Percentiles rank a stretch among this genome's conserved stretches.
These are phyloP conservation scores for Momotus momota DNA, from an alignment of 2,797 vertebrate genomes.

Conservation along the genomic window DNA sequence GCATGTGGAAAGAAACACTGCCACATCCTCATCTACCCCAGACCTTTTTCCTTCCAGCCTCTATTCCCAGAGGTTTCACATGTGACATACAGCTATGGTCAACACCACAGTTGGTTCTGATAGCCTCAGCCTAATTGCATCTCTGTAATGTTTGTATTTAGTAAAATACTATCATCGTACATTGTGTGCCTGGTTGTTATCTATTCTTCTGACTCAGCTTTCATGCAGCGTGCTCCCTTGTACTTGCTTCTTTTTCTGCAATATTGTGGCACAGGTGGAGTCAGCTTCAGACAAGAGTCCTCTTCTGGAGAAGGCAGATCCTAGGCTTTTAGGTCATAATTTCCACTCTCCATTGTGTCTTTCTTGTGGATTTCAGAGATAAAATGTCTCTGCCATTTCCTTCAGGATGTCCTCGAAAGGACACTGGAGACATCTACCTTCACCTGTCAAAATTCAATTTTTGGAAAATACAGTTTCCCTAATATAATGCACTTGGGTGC, in stretches of 20 bases:
- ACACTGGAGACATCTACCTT: neutral
- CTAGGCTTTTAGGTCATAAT: neutral
- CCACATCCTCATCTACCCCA: fast-evolving
- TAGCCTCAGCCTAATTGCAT: neutral
- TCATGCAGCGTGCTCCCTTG: neutral
- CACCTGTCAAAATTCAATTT: neutral
- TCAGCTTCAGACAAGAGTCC: neutral
- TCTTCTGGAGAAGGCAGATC: neutral
- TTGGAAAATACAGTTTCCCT: neutral
- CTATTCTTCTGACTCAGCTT: neutral
- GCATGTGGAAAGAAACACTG: neutral
- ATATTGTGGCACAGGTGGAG: neutral
- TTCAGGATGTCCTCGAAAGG: neutral
- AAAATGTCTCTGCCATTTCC: neutral
- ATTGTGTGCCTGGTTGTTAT: neutral
- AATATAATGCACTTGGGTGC: neutral
- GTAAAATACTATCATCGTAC: neutral
- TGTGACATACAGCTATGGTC: neutral
- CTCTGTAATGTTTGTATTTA: neutral
- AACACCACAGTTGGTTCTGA: neutral
- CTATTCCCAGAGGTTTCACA: neutral
- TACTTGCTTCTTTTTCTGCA: neutral
- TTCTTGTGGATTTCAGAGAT: neutral
- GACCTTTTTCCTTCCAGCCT: neutral
- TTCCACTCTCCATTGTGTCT: neutral